Conservation (phyloP, 2,888 invertebrate genomes). For the Hypena proboscidalis region DNA sequence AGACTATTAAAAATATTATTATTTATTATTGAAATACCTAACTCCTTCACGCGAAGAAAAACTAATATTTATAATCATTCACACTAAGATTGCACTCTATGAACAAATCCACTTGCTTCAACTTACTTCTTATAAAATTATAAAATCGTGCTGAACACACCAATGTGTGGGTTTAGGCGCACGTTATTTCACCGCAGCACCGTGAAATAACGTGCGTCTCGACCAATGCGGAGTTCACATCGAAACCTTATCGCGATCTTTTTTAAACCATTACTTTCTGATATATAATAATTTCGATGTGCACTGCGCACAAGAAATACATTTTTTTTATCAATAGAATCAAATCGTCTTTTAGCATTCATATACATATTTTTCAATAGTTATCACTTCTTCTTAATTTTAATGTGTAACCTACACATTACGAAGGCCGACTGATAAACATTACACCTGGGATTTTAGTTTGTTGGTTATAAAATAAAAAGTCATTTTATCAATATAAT, state of each 20-base stretch:
- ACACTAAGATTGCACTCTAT: conserved; percentile 31
- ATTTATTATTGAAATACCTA: not conserved
- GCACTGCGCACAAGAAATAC: not conserved
- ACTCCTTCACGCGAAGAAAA: too few relatives aligned
- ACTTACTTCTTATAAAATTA: conserved; percentile 34
- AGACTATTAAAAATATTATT: not conserved
- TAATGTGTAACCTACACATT: conserved; percentile 2
- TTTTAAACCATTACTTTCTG: not conserved
- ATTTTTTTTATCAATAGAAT: not conserved
- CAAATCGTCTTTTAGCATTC: conserved; percentile 19
- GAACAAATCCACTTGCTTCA: conserved; percentile 20
- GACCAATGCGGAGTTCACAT: not conserved
- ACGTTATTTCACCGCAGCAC: too few relatives aligned
- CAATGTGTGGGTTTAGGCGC: too few relatives aligned
- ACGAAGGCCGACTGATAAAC: conserved; percentile 17
- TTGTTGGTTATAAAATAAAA: too few relatives aligned
- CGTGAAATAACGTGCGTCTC: too few relatives aligned
- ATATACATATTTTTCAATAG: conserved; percentile 25
- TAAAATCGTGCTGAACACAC: conserved; percentile 25
- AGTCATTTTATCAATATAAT: too few relatives aligned
- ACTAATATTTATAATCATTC: too few relatives aligned
- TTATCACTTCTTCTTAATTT: conserved; percentile 34
- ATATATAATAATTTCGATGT: not conserved
- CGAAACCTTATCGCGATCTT: not conserved
- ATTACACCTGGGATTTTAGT: too few relatives aligned